Percentiles rank a stretch among this genome's conserved stretches.
Evolutionary conservation across 2,113 vertebrate genomes (phyloP).

Genomic region (Heterotilapia buettikoferi): DNA sequence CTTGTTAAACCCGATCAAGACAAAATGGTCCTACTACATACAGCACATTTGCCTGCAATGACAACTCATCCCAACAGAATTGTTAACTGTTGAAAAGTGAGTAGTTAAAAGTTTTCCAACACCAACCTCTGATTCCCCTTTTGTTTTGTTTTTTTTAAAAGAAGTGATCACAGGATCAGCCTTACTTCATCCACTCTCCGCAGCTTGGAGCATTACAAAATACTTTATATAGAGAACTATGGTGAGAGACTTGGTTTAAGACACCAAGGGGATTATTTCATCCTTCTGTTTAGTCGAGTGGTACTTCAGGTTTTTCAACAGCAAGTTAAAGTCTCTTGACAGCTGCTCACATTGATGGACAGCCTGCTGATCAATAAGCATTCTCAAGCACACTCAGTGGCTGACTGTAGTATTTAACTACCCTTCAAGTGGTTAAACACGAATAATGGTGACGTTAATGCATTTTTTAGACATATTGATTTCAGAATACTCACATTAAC

Average conservation of each 20-base stretch:
- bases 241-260: not conserved
- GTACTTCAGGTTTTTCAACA: not conserved
- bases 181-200: not conserved
- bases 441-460: not conserved
- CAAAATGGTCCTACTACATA: not conserved
- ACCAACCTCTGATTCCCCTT: not conserved
- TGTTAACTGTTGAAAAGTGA: not conserved
- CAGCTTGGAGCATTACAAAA: not conserved
- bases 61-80: not conserved
- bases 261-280: not conserved
- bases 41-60: not conserved
- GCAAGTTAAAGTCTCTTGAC: not conserved
- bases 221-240: not conserved
- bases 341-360: conserved; percentile 29
- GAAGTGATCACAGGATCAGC: not conserved
- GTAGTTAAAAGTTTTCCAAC: not conserved
- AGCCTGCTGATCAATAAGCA: conserved; percentile 12
- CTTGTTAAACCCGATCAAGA: conserved; percentile 15
- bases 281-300: conserved; percentile 3
- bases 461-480: not conserved
- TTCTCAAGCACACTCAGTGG: not conserved
- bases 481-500: not conserved
- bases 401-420: not conserved
- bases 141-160: not conserved
- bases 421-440: not conserved